Evolutionary conservation across 2,113 vertebrate genomes (phyloP).

Genomic region (Perca fluviatilis): DNA sequence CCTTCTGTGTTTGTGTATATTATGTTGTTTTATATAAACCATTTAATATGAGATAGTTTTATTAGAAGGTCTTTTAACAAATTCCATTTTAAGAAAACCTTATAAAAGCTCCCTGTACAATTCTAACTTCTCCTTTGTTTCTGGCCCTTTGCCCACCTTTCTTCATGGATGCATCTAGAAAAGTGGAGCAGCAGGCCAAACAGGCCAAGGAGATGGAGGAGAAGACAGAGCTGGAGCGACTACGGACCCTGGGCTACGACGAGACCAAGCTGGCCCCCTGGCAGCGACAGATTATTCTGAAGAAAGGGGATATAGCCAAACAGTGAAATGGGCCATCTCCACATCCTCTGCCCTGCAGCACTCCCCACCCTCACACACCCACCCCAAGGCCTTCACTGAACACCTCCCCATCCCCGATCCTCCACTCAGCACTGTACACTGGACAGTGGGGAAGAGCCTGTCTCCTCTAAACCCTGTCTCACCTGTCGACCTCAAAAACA

Average conservation of each 20-base stretch:
- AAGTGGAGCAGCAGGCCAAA: slow-evolving; percentile 89
- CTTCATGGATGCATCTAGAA: slow-evolving; percentile 79
- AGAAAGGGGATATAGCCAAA: slow-evolving; percentile 96
- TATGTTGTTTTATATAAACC: background rate
- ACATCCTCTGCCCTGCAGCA: slow-evolving; percentile 12
- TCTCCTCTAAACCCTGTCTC: slow-evolving; percentile 29
- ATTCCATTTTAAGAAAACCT: background rate
- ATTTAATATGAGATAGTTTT: background rate
- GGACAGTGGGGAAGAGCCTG: slow-evolving; percentile 6
- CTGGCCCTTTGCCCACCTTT: background rate
- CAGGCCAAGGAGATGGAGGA: slow-evolving; percentile 89
- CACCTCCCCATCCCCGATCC: slow-evolving; percentile 17
- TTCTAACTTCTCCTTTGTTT: slow-evolving; percentile 17
- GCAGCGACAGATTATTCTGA: slow-evolving; percentile 97
- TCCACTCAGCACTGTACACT: slow-evolving; percentile 35
- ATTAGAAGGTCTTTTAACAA: background rate
- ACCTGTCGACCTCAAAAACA: slow-evolving; percentile 22
- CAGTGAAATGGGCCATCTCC: slow-evolving; percentile 76
- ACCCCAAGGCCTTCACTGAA: slow-evolving; percentile 52
- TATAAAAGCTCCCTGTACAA: background rate
- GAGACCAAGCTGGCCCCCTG: slow-evolving; percentile 97
- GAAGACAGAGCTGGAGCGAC: slow-evolving; percentile 92
- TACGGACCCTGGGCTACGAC: slow-evolving; percentile 95
- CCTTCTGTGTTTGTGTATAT: background rate
- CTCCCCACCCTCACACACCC: slow-evolving; percentile 2